These are phyloP conservation scores for Drosophila cardini DNA, from an alignment of 1,140 invertebrate genomes.

Conservation along the genomic window DNA sequence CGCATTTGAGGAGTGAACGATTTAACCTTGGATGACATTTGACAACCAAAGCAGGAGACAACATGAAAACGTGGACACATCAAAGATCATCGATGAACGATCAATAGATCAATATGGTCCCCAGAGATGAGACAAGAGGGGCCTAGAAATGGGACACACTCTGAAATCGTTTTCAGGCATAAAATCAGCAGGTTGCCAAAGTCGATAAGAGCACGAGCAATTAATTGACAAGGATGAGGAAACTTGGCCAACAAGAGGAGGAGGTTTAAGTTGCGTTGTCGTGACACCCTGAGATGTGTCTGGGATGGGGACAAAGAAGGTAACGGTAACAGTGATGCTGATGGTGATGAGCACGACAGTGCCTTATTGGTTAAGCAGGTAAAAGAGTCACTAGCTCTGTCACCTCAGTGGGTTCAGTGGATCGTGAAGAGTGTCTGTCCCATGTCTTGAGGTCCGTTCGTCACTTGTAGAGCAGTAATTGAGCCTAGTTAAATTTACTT, in stretches of 20 bases:
- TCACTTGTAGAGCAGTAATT: conserved; percentile 39
- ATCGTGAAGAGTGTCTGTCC: conserved; percentile 65
- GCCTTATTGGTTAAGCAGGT: conserved; percentile 55
- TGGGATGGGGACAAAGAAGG: not conserved
- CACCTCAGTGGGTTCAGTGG: conserved; percentile 31
- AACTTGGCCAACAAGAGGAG: conserved; percentile 5
- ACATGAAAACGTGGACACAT: conserved; percentile 59
- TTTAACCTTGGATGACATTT: conserved; percentile 58
- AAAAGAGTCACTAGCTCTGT: conserved; percentile 13
- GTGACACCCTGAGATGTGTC: conserved; percentile 42
- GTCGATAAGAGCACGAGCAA: conserved; percentile 58
- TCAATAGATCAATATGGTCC: conserved; percentile 37
- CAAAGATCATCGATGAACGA: conserved; percentile 49
- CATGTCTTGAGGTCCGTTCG: conserved; percentile 38
- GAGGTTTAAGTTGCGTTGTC: conserved; percentile 40
- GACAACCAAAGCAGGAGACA: conserved; percentile 43
- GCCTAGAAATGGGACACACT: conserved; percentile 9
- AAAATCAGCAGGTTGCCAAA: conserved; percentile 55
- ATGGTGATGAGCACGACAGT: conserved; percentile 62
- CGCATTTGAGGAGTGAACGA: conserved; percentile 53
- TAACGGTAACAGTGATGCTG: conserved; percentile 5
- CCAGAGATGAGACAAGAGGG: conserved; percentile 12
- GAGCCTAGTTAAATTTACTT: conserved; percentile 9
- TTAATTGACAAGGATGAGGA: conserved; percentile 57
- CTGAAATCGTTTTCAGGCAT: conserved; percentile 38